A percentile compares a stretch with the other conserved stretches of the same genome.
Conservation (phyloP, 2,797 vertebrate species). For the Pachyuromys duprasi region DNA sequence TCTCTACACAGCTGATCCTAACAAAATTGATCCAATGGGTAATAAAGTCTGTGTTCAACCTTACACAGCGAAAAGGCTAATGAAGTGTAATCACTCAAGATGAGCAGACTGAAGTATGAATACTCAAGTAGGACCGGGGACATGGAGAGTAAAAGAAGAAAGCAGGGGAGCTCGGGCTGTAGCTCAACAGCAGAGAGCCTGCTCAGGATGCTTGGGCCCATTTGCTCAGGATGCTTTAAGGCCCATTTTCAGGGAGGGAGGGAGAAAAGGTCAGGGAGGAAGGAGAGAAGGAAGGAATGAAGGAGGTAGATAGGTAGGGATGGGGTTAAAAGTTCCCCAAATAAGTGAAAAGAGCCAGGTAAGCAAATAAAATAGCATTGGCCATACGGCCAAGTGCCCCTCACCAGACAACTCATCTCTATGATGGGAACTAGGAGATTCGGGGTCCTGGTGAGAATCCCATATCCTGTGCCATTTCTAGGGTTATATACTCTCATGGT, state of each 20-base stretch:
- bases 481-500: background rate
- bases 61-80: background rate
- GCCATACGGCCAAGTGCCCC: background rate
- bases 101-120: background rate
- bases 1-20: slow-evolving; percentile 17
- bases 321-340: background rate
- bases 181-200: background rate
- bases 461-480: background rate
- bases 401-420: slow-evolving; percentile 39
- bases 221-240: too few relatives aligned
- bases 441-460: background rate
- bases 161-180: too few relatives aligned
- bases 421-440: background rate
- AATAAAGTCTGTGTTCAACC: slow-evolving; percentile 61
- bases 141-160: background rate
- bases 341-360: background rate
- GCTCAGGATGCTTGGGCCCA: background rate
- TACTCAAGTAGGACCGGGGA: background rate
- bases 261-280: background rate
- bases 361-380: slow-evolving; percentile 26
- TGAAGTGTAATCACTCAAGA: background rate
- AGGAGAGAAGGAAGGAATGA: background rate
- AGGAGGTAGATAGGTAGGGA: background rate
- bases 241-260: background rate
- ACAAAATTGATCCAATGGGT: slow-evolving; percentile 71